A percentile compares a stretch with the other conserved stretches of the same genome.
These are phyloP conservation scores for Caenorhabditis afra DNA, from an alignment of 2,888 invertebrate genomes.

Conservation along the genomic window DNA sequence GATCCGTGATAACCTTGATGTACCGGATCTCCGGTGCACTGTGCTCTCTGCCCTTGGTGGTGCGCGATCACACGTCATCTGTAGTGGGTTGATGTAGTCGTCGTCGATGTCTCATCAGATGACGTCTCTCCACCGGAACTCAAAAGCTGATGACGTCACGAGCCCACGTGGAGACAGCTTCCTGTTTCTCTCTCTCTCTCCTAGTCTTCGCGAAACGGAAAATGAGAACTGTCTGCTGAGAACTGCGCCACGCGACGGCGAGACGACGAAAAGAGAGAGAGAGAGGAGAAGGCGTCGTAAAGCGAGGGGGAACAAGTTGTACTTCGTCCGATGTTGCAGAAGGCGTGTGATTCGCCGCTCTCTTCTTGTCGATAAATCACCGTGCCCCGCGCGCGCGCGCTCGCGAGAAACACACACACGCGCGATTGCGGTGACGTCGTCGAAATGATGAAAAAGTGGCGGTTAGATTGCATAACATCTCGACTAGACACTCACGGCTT, in stretches of 20 bases:
- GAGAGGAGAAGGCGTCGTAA: neutral
- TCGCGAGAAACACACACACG: neutral
- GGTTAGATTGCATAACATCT: neutral
- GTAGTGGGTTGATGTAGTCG: neutral
- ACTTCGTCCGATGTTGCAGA: constrained; percentile 40
- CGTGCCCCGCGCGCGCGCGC: neutral
- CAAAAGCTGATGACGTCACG: neutral
- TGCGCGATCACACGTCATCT: too few species aligned
- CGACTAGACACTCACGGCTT: neutral
- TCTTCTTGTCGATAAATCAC: neutral
- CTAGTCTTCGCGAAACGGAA: neutral
- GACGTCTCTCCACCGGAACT: neutral
- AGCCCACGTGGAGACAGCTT: neutral
- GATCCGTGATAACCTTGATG: too few species aligned
- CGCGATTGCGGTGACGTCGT: neutral
- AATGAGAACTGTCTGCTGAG: neutral
- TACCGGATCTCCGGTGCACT: too few species aligned
- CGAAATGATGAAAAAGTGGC: neutral
- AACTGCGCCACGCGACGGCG: neutral
- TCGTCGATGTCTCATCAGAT: neutral
- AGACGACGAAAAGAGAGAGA: constrained; percentile 15
- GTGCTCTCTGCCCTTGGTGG: too few species aligned
- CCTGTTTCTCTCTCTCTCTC: neutral
- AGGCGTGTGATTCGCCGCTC: constrained; percentile 20
- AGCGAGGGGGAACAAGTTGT: constrained; percentile 26